phyloP scores from a whole-genome alignment of 2,797 vertebrate species.

The Coluber constrictor region DNA sequence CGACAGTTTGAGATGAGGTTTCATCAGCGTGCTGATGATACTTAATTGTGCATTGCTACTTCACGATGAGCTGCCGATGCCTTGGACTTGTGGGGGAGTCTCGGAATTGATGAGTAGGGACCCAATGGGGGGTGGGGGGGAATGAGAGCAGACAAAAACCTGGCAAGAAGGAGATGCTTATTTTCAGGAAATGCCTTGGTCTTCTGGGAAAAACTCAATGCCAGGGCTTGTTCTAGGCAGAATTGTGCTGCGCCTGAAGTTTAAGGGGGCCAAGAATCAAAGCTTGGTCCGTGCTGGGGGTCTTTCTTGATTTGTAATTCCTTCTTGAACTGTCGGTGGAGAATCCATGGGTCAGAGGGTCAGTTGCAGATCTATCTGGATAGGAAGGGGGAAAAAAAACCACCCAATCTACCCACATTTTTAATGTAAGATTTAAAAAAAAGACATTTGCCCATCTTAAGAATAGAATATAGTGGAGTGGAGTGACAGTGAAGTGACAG shows the following conservation, averaged over 20 bases:
- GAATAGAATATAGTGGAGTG: neutral
- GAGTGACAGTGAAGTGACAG: too few relatives aligned
- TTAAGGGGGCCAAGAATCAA: neutral
- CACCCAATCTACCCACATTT: neutral
- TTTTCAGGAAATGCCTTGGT: neutral
- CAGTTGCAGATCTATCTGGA: neutral
- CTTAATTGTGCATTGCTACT: neutral
- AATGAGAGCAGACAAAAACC: neutral
- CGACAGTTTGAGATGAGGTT: neutral
- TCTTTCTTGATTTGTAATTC: neutral
- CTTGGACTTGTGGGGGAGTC: neutral
- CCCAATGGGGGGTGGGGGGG: neutral
- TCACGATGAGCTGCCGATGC: neutral
- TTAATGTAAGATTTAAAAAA: neutral
- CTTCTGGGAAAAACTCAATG: neutral
- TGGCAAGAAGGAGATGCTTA: neutral
- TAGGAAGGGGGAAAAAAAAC: neutral
- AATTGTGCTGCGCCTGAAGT: neutral
- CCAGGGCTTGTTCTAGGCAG: neutral
- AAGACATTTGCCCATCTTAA: slow-evolving; percentile 30
- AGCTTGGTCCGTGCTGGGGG: neutral
- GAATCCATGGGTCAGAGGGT: neutral
- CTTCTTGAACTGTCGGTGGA: neutral
- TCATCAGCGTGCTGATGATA: neutral
- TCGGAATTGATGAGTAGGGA: neutral